Base-by-base conservation (phyloP, 2,888 invertebrate species). In the Cantharis nigra region DNA sequence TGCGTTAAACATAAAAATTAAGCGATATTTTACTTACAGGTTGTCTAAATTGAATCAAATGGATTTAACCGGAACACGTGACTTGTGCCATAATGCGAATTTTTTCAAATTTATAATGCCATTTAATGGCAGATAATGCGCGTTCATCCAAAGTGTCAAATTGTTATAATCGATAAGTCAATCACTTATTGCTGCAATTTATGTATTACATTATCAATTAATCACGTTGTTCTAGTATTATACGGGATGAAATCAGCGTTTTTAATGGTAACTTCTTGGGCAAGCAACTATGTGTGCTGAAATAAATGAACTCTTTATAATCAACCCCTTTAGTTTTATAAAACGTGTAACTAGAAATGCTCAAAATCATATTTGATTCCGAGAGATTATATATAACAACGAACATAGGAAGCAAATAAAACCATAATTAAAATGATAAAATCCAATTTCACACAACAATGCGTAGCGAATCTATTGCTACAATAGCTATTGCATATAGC, bases 401-500 rank as follows among this genome's bases (percentile, higher is more conserved):
- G 70, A 85, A 80, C 85, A 85, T 85, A 85, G 85, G 86, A 84
- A 84, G 84, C 85, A 85, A 85, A 86, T 86, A 86, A 86, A 86
- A 86, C 85, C 86, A 87, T 87, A 87, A 87, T 87, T 87, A 87
- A 87, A 87, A 87, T 86, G 87, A 87, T 87, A 87, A 86, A 87
- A 87, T 87, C 86, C 87, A 87, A 87, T 87, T 87, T 87, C 87
- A 87, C 86, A 87, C 86, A 86, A 87, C 86, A 87, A 87, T 86
- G 86, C 86, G 81, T 82, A 78, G 81, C 83, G 84, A 85, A 87
- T 86, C 84, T 86, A 86, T 85, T 83, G 83, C 82, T 81, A 73
- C 74, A 75, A 76, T 65, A 72, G 67, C 67, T 71, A 78, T 70
- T 67, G 20, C 63, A 49, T 49, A 49, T 49, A 49, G 49, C 14